A percentile compares a stretch with the other conserved stretches of the same genome.
phyloP scores from a whole-genome alignment of 2,888 invertebrate genomes.

The Dicycla oo region DNA sequence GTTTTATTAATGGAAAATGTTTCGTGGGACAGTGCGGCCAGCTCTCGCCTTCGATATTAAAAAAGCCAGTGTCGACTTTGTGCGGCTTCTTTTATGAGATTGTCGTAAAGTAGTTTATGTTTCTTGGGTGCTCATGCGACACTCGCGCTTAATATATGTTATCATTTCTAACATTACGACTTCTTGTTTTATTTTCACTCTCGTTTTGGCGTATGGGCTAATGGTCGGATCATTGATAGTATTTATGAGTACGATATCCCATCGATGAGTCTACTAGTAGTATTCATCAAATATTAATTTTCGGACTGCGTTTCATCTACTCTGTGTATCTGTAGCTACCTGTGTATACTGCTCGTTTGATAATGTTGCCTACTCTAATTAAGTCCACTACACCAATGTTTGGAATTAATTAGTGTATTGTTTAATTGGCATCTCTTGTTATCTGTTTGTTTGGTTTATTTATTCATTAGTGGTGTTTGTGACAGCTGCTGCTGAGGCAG shows the following conservation, averaged over 20 bases:
- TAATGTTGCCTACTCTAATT: conserved; percentile 87
- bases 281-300: conserved; percentile 75
- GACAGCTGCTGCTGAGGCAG: conserved; percentile 83
- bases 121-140: conserved; percentile 66
- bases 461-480: conserved; percentile 89
- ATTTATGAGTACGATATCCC: conserved; percentile 24
- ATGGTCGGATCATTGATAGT: conserved; percentile 17
- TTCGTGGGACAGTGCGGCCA: conserved; percentile 88
- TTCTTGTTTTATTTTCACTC: conserved; percentile 51
- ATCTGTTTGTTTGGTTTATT: conserved; percentile 90
- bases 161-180: conserved; percentile 59
- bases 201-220: conserved; percentile 33
- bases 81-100: conserved; percentile 86
- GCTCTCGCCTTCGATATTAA: conserved; percentile 88
- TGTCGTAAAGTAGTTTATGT: conserved; percentile 84
- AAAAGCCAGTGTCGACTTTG: conserved; percentile 84
- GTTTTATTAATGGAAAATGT: conserved; percentile 91
- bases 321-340: conserved; percentile 65
- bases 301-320: conserved; percentile 72
- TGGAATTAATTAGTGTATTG: conserved; percentile 91
- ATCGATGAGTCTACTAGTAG: conserved; percentile 60
- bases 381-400: conserved; percentile 90
- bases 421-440: conserved; percentile 91
- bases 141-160: conserved; percentile 60
- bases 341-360: conserved; percentile 76